A percentile compares a stretch with the other conserved stretches of the same genome.
Conservation (phyloP, 2,113 vertebrate species). For the Hirundichthys speculiger region DNA sequence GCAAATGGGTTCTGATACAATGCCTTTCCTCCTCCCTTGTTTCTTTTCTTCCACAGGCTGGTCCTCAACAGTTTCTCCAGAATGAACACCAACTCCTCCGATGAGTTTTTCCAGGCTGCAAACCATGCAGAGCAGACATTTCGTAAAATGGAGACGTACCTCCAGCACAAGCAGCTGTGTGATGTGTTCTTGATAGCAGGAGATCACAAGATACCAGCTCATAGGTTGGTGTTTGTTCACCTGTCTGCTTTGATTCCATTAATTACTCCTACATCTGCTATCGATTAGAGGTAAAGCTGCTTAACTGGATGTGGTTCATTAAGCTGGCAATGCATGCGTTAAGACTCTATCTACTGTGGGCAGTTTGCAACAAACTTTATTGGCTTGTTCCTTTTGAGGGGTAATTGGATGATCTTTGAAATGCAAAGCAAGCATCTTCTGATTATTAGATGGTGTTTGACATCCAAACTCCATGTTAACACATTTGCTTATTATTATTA, state of each 20-base stretch:
- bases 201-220: conserved; percentile 94
- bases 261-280: conserved; percentile 36
- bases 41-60: conserved; percentile 76
- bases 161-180: conserved; percentile 95
- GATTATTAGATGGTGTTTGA: conserved; percentile 8
- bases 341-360: conserved; percentile 22
- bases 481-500: conserved; percentile 19
- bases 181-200: conserved; percentile 94
- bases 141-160: conserved; percentile 94
- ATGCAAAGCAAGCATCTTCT: conserved; percentile 20
- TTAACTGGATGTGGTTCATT: conserved; percentile 38
- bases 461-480: conserved; percentile 29
- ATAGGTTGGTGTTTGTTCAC: conserved; percentile 83
- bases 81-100: conserved; percentile 85
- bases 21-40: conserved; percentile 9
- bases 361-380: conserved; percentile 12
- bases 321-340: conserved; percentile 9
- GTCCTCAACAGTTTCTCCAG: conserved; percentile 80
- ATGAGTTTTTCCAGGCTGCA: conserved; percentile 89
- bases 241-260: conserved; percentile 45
- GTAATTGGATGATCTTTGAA: conserved; percentile 25
- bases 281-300: conserved; percentile 25
- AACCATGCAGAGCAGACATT: conserved; percentile 95
- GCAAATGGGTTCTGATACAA: background rate
- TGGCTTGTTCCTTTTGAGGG: conserved; percentile 6